Conservation (phyloP, 2,888 invertebrate genomes). For the Scrobipalpa costella region DNA sequence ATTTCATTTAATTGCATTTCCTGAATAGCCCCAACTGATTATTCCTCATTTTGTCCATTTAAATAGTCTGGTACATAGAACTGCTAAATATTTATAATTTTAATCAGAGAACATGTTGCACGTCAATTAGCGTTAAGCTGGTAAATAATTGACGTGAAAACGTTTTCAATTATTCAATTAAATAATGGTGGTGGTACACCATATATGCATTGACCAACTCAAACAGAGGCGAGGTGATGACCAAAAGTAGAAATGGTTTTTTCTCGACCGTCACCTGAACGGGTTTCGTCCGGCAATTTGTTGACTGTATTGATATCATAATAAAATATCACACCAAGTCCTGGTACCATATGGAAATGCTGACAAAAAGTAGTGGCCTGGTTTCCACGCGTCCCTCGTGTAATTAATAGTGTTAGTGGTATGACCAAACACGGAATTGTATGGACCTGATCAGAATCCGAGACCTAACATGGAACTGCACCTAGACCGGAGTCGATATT, state of each 20-base stretch:
- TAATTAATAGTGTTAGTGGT: constrained; percentile 60
- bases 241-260: constrained; percentile 55
- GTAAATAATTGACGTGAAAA: constrained; percentile 74
- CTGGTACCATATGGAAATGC: constrained; percentile 45
- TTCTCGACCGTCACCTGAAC: constrained; percentile 36
- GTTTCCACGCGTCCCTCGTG: constrained; percentile 52
- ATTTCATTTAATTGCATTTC: constrained; percentile 77
- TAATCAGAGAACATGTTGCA: constrained; percentile 60
- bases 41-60: constrained; percentile 45
- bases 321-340: constrained; percentile 41
- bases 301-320: constrained; percentile 47
- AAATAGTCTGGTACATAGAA: constrained; percentile 38
- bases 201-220: constrained; percentile 52
- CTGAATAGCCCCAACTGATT: constrained; percentile 57
- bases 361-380: constrained; percentile 55
- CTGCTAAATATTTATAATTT: constrained; percentile 66
- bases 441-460: constrained; percentile 54
- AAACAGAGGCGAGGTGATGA: constrained; percentile 40
- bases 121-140: constrained; percentile 67
- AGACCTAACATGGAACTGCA: constrained; percentile 57
- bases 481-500: constrained; percentile 48
- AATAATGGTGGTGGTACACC: constrained; percentile 59
- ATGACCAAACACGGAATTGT: constrained; percentile 61
- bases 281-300: constrained; percentile 47
- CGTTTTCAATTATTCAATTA: constrained; percentile 61